These are phyloP conservation scores for Julus scanicus DNA, from an alignment of 2,888 invertebrate species.

Conservation along the genomic window DNA sequence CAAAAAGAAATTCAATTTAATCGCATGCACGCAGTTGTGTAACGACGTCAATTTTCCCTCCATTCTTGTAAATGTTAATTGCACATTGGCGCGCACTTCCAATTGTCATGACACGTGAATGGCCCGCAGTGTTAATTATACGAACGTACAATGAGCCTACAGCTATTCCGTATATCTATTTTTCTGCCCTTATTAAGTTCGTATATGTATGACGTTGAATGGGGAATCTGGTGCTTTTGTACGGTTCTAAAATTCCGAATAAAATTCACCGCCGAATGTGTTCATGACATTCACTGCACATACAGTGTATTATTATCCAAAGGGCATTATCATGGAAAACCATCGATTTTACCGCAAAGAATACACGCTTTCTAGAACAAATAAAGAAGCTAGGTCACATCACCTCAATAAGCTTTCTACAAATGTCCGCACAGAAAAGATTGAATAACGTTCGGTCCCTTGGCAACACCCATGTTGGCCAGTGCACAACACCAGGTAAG, in stretches of 20 bases:
- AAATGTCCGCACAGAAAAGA: not conserved
- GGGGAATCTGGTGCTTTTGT: slow-evolving; percentile 1
- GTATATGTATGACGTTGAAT: not conserved
- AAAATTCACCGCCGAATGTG: not conserved
- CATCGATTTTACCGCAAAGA: not conserved
- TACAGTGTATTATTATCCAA: slow-evolving; percentile 12
- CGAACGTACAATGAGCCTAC: not conserved
- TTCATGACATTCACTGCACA: not conserved
- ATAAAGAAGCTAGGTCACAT: not conserved
- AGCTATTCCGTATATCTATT: not conserved
- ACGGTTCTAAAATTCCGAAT: not conserved
- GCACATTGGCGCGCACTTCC: not conserved
- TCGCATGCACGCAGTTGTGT: not conserved
- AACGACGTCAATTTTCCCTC: slow-evolving; percentile 11
- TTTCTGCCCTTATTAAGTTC: not conserved
- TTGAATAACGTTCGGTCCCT: not conserved
- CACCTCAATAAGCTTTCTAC: not conserved
- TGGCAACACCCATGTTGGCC: no score
- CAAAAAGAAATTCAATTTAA: not conserved
- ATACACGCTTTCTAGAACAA: not conserved
- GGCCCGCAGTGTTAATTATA: slow-evolving; percentile 3
- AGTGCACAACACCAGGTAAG: no score
- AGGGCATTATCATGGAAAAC: slow-evolving; percentile 2
- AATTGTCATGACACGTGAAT: not conserved
- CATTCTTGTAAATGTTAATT: slow-evolving; percentile 19